A percentile compares a stretch with the other conserved stretches of the same genome.
These are phyloP conservation scores for Eptatretus burgeri DNA, from an alignment of 2,113 vertebrate species.

Conservation along the genomic window DNA sequence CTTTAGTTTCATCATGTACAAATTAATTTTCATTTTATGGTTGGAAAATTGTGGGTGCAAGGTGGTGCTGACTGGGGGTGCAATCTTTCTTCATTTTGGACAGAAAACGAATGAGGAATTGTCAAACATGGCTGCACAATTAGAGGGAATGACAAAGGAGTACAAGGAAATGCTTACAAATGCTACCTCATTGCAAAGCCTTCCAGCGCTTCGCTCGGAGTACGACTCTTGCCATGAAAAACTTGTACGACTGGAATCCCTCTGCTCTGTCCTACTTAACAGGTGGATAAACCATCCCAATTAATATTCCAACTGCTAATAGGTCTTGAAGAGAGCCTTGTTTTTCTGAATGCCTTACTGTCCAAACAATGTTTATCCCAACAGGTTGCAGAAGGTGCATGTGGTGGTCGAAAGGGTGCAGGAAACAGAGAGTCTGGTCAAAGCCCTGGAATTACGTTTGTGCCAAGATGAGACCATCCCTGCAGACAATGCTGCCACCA, in stretches of 20 bases:
- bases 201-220: constrained; percentile 34
- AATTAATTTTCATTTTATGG: accelerated
- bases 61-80: background rate
- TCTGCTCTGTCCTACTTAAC: constrained; percentile 48
- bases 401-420: constrained; percentile 35
- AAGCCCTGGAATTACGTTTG: constrained; percentile 46
- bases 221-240: constrained; percentile 39
- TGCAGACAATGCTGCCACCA: constrained; percentile 32
- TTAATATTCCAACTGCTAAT: constrained; percentile 2
- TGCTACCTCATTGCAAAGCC: constrained; percentile 29
- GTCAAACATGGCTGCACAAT: background rate
- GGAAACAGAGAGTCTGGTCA: constrained; percentile 47
- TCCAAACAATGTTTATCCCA: background rate
- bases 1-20: background rate
- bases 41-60: background rate
- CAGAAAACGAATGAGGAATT: background rate
- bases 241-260: constrained; percentile 32
- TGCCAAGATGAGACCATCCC: constrained; percentile 69
- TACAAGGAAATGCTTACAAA: background rate
- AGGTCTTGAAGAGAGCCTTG: no score
- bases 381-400: constrained; percentile 54
- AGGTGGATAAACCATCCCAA: constrained; percentile 27
- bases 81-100: background rate
- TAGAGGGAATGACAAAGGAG: background rate
- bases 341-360: background rate